A percentile compares a stretch with the other conserved stretches of the same genome.
Conservation (phyloP, 2,888 invertebrate genomes). For the Himalopsyche japonica region DNA sequence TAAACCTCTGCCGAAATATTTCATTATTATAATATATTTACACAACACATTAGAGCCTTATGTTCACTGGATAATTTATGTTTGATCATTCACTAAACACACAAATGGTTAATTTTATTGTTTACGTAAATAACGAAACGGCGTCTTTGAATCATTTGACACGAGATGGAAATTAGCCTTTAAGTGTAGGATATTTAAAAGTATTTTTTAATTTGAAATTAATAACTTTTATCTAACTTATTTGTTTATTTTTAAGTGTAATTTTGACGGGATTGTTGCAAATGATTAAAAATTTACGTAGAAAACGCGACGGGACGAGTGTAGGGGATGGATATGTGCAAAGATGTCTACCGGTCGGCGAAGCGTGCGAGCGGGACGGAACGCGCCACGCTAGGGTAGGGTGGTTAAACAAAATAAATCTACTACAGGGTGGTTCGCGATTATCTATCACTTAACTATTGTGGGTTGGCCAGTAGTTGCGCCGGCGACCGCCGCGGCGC, state of each 20-base stretch:
- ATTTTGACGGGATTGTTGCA: not conserved
- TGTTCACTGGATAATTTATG: not conserved
- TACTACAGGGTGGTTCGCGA: constrained; percentile 11
- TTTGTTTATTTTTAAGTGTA: not conserved
- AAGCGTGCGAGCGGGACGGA: constrained; percentile 45
- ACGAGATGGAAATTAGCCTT: not conserved
- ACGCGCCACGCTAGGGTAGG: not conserved
- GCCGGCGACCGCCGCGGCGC: constrained; percentile 26
- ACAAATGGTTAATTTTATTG: not conserved
- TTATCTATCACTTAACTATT: constrained; percentile 38
- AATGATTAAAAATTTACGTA: constrained; percentile 5
- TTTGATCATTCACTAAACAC: not conserved
- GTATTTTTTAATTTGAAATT: not conserved
- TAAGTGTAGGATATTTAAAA: not conserved
- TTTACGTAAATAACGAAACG: not conserved
- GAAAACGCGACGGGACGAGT: constrained; percentile 7
- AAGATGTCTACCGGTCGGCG: constrained; percentile 44
- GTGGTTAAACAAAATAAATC: not conserved
- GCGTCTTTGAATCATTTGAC: not conserved
- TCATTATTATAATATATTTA: not conserved
- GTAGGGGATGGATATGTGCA: constrained; percentile 1
- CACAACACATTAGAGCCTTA: not conserved
- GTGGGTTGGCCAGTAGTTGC: constrained; percentile 10
- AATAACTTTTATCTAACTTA: too few relatives aligned
- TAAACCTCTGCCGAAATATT: not conserved